A percentile compares a stretch with the other conserved stretches of the same genome.
Conservation (phyloP, 1,140 invertebrate species). For the Drosophila lacteicornis region DNA sequence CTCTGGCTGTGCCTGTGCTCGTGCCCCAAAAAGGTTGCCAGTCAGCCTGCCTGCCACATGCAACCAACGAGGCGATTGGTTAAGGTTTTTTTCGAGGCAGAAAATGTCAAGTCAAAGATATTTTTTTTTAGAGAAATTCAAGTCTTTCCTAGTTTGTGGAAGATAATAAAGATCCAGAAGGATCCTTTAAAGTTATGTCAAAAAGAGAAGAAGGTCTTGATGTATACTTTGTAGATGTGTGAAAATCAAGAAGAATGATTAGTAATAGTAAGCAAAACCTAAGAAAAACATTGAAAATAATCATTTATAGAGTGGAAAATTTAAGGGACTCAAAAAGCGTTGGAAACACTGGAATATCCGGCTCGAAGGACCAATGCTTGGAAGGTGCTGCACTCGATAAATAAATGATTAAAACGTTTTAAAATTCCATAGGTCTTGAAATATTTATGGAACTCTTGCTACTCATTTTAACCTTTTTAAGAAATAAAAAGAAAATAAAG, state of each 20-base stretch:
- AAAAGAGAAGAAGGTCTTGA: too few relatives aligned
- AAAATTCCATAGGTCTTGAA: not conserved
- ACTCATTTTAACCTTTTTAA: not conserved
- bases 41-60: slow-evolving; percentile 17
- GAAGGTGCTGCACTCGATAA: too few relatives aligned
- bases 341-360: too few relatives aligned
- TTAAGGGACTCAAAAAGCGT: too few relatives aligned
- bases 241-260: too few relatives aligned
- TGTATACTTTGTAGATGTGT: not conserved
- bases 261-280: too few relatives aligned
- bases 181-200: not conserved
- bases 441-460: too few relatives aligned
- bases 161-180: too few relatives aligned
- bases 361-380: too few relatives aligned
- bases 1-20: slow-evolving; percentile 10
- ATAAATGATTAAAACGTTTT: not conserved
- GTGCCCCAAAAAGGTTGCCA: slow-evolving; percentile 33
- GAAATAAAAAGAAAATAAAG: not conserved
- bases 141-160: too few relatives aligned
- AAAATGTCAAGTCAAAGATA: slow-evolving; percentile 2
- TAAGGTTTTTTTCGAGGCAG: not conserved
- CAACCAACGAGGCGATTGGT: not conserved
- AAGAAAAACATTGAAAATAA: not conserved
- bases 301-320: too few relatives aligned
- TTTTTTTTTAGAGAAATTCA: not conserved